Conservation (phyloP, 2,797 vertebrate species). For the Phrynocephalus guinanensis region DNA sequence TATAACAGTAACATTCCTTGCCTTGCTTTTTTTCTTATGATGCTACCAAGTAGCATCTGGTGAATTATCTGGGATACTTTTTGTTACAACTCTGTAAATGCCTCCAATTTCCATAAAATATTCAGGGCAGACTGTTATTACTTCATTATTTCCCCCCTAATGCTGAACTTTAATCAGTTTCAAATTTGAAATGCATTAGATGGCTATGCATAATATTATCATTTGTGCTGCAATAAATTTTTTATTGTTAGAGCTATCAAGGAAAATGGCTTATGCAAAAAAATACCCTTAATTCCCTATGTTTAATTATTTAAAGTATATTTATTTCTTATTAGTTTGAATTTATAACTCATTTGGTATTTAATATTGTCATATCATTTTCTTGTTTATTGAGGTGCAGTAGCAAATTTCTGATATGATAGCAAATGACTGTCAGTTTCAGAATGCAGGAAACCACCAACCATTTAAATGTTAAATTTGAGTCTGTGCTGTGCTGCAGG, state of each 20-base stretch:
- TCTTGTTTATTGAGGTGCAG: slow-evolving; percentile 70
- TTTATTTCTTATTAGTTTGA: slow-evolving; percentile 64
- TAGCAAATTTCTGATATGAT: slow-evolving; percentile 26
- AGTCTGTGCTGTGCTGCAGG: neutral
- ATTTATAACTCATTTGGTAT: slow-evolving; percentile 69
- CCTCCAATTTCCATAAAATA: slow-evolving; percentile 86
- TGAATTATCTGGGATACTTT: slow-evolving; percentile 83
- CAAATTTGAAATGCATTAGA: slow-evolving; percentile 75
- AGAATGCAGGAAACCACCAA: neutral
- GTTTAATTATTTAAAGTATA: slow-evolving; percentile 75
- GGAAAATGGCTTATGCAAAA: slow-evolving; percentile 59
- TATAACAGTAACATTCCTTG: slow-evolving; percentile 75
- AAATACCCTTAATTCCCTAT: slow-evolving; percentile 60
- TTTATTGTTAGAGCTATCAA: slow-evolving; percentile 64
- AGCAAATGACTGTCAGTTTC: slow-evolving; percentile 46
- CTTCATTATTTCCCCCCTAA: slow-evolving; percentile 69
- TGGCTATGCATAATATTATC: slow-evolving; percentile 62
- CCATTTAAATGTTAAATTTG: neutral
- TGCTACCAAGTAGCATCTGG: slow-evolving; percentile 81
- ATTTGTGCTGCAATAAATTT: slow-evolving; percentile 72
- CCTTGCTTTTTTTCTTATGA: slow-evolving; percentile 72
- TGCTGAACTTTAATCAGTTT: slow-evolving; percentile 75
- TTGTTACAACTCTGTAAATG: slow-evolving; percentile 83
- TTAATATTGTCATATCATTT: slow-evolving; percentile 70
- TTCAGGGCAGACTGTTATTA: slow-evolving; percentile 83